Evolutionary conservation across 1,140 invertebrate species (phyloP), one percentile per base, ranked within the genome.

Genomic region (Hycleus phaleratus): DNA sequence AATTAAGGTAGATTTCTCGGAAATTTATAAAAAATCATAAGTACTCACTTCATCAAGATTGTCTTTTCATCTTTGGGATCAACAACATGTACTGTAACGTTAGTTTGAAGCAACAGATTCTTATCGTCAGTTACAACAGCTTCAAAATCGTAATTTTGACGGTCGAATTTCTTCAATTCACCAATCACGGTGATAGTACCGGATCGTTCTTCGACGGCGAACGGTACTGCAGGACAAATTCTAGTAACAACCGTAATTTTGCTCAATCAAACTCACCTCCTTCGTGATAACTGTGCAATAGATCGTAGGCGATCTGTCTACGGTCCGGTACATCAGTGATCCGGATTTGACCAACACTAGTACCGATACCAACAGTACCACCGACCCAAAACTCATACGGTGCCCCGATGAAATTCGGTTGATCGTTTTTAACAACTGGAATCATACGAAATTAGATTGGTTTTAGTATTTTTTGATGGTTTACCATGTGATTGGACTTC

Each of bases 331-430:
- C 80, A 58, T 88, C 83, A 12, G 83, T 87, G 1, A 90, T 79
- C 53, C 85, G 75, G 40, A 91, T 86, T 74, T 92, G 89, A 1
- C 93, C 93, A 43, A 96, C 84, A 63, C 87, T 91, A 0, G 90
- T 91, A 5, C 89, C 90, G 46, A 91, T 76, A 0, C 83, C 82
- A 1, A 88, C 88, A 68, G 90, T 90, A 49, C 86, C 86, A 1
- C 87, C 87, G 11, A 95, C 87, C 85, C 87, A 91, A 73, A 96
- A 93, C 60, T 91, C 86, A 68, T 95, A 96, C 0, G 92, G 90
- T 1, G 90, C 82, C 26, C 92, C 91, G 25, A 91, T 76, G 68
- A 97, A 96, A 60, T 89, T 84, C 0, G 93, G 92, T 38, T 77
- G 76, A 58, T 80, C 80, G 32, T 75, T 65, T 59, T 49, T 55